These are phyloP conservation scores for Diplolepis rosae DNA, from an alignment of 2,888 invertebrate genomes.

Conservation along the genomic window DNA sequence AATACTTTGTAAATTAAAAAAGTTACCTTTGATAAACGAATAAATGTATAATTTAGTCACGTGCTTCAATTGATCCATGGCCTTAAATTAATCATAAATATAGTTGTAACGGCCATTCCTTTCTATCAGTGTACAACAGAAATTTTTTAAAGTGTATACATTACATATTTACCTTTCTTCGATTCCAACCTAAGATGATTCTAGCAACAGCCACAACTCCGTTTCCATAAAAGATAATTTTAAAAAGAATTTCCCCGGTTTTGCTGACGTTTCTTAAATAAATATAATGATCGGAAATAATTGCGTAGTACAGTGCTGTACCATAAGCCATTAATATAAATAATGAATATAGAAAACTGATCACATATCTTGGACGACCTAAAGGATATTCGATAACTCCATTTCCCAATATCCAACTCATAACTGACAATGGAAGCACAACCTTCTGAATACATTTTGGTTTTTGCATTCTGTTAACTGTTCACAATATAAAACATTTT, in stretches of 20 bases:
- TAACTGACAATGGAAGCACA: constrained; percentile 36
- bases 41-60: too few relatives aligned
- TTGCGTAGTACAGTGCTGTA: neutral
- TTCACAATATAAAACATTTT: neutral
- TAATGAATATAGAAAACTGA: constrained; percentile 36
- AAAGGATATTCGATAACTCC: constrained; percentile 38
- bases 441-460: constrained; percentile 36
- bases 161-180: constrained; percentile 47
- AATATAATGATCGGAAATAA: neutral
- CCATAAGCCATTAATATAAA: constrained; percentile 4
- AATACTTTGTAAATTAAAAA: too few relatives aligned
- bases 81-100: too few relatives aligned
- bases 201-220: constrained; percentile 35
- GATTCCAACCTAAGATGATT: constrained; percentile 40
- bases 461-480: neutral
- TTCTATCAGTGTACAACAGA: too few relatives aligned
- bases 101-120: too few relatives aligned
- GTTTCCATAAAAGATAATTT: constrained; percentile 42
- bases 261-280: neutral
- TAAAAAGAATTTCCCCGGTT: constrained; percentile 32
- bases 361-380: constrained; percentile 7
- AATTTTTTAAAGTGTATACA: too few relatives aligned
- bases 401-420: constrained; percentile 38
- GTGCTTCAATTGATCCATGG: too few relatives aligned
- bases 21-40: too few relatives aligned